A percentile compares a stretch with the other conserved stretches of the same genome.
Conservation (phyloP, 2,888 invertebrate genomes). For the Bellardia bayeri region DNA sequence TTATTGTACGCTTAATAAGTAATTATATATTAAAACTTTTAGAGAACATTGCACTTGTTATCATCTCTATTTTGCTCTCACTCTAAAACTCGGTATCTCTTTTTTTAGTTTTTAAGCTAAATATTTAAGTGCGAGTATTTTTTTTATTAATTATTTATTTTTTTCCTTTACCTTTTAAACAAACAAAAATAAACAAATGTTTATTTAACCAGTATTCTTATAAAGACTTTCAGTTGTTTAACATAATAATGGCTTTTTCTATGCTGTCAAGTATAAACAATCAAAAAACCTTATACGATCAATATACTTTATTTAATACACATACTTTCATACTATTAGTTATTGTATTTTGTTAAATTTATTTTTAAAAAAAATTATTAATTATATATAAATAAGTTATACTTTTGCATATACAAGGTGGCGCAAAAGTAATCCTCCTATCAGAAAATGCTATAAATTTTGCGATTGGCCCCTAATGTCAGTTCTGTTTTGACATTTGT, state of each 20-base stretch:
- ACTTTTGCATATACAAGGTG: neutral
- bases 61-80: constrained; percentile 18
- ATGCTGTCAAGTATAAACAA: constrained; percentile 26
- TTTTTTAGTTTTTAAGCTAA: constrained; percentile 41
- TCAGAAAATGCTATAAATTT: no score
- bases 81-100: neutral
- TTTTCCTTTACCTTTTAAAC: neutral
- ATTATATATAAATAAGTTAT: constrained; percentile 30
- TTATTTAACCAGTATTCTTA: constrained; percentile 62
- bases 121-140: constrained; percentile 6
- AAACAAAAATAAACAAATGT: neutral
- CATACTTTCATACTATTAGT: constrained; percentile 2
- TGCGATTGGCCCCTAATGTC: no score
- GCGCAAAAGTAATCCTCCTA: no score
- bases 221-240: constrained; percentile 42
- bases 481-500: no score
- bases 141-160: neutral
- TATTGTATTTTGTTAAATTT: constrained; percentile 54
- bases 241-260: constrained; percentile 8
- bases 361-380: constrained; percentile 31
- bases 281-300: neutral
- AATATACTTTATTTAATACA: constrained; percentile 14
- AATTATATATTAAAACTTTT: constrained; percentile 7
- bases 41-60: constrained; percentile 61
- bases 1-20: neutral